Evolutionary conservation across 2,113 vertebrate species (phyloP), one percentile per base, ranked within the genome.

Genomic region (Brachionichthys hirsutus): DNA sequence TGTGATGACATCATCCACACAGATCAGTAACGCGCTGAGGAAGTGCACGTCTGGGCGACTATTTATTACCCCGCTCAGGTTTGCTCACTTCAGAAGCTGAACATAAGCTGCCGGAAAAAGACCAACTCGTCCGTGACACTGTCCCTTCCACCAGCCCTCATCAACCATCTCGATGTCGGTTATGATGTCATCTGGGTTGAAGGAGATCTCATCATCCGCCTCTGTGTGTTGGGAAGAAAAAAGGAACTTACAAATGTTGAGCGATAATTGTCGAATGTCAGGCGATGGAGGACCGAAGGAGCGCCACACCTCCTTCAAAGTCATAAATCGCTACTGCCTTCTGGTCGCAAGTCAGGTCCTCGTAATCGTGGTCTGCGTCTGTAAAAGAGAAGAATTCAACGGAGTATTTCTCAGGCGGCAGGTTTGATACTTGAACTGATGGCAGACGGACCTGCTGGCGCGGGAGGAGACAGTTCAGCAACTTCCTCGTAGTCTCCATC

Each of bases 21-120:
- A 3, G 3, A 38, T 38, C 36, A 38, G 36, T 38, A 38, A 12
- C 62, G 65, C 16, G 22, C 1, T 9, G 5, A 1, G 35, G 11
- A 54, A 66, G 10, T 10, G 0, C 12, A 20, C 4, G 44, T n/a
- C n/a, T n/a, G n/a, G n/a, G n/a, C n/a, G n/a, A n/a, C n/a, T n/a
- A n/a, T n/a, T n/a, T 30, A 30, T 30, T 30, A 38, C 8, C 9
- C 3, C 3, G 20, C 40, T 18, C 13, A 1, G 2, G n/a, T 3
- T n/a, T 2, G 12, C 52, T 91, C 83, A 90, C 77, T 95, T 49
- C 11, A 89, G 79, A 43, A 95, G 89, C 78, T 92, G 68, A 70
- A 98, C 95, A 1, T 95, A 98, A 60, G 92, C 87, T 9, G 94
- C 91, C n/a, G 96, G 96, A 53, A 98, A 98, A 43, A 98, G 93